Evolutionary conservation across 1,140 invertebrate species (phyloP).

Genomic region (Stegodyphus dumicola): DNA sequence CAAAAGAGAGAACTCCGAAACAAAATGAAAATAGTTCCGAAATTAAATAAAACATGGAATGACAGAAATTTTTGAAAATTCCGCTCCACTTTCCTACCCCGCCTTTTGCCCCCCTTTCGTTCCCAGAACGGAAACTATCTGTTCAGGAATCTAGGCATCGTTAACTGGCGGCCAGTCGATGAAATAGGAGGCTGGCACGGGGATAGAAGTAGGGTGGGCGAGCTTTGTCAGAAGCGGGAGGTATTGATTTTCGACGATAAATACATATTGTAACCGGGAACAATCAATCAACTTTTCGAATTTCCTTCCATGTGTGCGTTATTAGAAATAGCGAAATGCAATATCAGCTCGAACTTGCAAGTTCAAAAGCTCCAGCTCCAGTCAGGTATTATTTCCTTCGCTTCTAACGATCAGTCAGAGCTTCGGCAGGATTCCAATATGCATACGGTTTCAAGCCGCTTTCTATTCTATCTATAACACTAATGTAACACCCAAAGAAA

Average conservation of each 20-base stretch:
- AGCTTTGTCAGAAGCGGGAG: conserved; percentile 30
- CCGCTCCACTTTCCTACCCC: conserved; percentile 6
- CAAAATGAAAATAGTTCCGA: conserved; percentile 39
- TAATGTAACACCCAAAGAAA: conserved; percentile 60
- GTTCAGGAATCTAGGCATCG: conserved; percentile 57
- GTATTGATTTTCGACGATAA: conserved; percentile 61
- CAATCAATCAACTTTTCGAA: conserved; percentile 62
- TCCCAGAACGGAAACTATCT: conserved; percentile 55
- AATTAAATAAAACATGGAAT: conserved; percentile 59
- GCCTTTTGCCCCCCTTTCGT: not conserved
- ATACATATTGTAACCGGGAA: conserved; percentile 61
- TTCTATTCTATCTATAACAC: conserved; percentile 59
- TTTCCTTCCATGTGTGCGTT: conserved; percentile 57
- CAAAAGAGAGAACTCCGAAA: conserved; percentile 33
- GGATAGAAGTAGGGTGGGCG: not conserved
- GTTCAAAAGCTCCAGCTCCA: conserved; percentile 51
- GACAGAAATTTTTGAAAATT: conserved; percentile 59
- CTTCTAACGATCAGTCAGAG: conserved; percentile 56
- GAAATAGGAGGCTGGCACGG: conserved; percentile 37
- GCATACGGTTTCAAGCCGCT: conserved; percentile 40
- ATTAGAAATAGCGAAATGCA: conserved; percentile 61
- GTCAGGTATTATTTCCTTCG: conserved; percentile 58
- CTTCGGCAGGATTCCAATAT: conserved; percentile 58
- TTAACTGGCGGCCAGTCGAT: conserved; percentile 56
- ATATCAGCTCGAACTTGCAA: conserved; percentile 55